phyloP scores from a whole-genome alignment of 2,888 invertebrate species.

The Cephus rjabovi region DNA sequence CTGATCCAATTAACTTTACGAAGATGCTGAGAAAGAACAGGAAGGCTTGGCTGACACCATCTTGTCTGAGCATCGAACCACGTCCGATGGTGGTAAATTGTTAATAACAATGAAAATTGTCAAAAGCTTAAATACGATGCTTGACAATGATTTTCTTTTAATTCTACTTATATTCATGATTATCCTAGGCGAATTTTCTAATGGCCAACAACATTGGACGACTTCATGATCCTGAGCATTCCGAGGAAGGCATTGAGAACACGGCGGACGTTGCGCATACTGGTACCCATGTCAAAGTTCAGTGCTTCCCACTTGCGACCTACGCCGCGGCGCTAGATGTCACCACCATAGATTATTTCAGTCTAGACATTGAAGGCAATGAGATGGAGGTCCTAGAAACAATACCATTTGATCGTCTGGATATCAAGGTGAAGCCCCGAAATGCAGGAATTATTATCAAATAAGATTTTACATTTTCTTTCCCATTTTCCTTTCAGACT shows the following conservation, averaged over 20 bases:
- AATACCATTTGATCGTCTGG: constrained; percentile 68
- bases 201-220: constrained; percentile 65
- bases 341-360: constrained; percentile 69
- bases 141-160: background rate
- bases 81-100: constrained; percentile 63
- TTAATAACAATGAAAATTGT: constrained; percentile 7
- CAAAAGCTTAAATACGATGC: background rate
- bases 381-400: constrained; percentile 69
- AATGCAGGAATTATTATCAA: background rate
- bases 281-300: constrained; percentile 61
- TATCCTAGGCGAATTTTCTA: constrained; percentile 62
- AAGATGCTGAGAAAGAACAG: constrained; percentile 65
- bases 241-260: constrained; percentile 28
- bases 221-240: constrained; percentile 48
- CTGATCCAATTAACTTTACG: constrained; percentile 68
- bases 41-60: constrained; percentile 66
- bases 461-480: background rate
- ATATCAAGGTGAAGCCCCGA: constrained; percentile 59
- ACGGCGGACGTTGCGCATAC: constrained; percentile 43
- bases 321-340: constrained; percentile 67
- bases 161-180: constrained; percentile 10
- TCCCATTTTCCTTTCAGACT: constrained; percentile 47
- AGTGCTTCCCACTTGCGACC: constrained; percentile 69
- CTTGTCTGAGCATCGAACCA: constrained; percentile 65
- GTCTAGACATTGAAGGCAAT: constrained; percentile 70